phyloP scores from a whole-genome alignment of 2,888 invertebrate species.

The Tetheella fluctuosa region DNA sequence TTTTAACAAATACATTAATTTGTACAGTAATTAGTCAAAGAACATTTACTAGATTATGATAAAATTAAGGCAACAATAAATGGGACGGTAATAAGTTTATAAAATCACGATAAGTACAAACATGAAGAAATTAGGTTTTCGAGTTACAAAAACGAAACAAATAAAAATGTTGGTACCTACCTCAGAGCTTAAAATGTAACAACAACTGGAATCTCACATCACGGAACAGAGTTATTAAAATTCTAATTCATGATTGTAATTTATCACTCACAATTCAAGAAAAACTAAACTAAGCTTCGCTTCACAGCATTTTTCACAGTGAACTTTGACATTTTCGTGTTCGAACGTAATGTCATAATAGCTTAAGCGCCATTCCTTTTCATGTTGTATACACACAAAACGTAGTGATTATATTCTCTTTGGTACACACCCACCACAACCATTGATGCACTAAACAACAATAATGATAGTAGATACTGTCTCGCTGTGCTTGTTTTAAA shows the following conservation, averaged over 20 bases:
- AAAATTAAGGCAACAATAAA: neutral
- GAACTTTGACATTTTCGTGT: constrained; percentile 80
- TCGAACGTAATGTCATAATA: constrained; percentile 56
- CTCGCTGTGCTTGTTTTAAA: neutral
- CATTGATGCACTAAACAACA: constrained; percentile 9
- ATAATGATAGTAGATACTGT: neutral
- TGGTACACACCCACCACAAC: no score
- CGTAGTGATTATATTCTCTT: no score
- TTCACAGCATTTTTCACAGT: constrained; percentile 36
- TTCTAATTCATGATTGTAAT: constrained; percentile 13
- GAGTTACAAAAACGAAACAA: neutral
- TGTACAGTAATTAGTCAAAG: no score
- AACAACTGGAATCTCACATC: constrained; percentile 9
- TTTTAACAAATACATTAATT: no score
- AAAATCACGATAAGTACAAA: no score
- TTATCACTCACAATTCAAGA: neutral
- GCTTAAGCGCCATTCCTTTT: constrained; percentile 60
- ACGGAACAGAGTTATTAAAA: constrained; percentile 10
- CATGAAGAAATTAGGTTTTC: neutral
- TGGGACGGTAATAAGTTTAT: neutral
- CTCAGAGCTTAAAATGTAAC: neutral
- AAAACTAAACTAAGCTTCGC: neutral
- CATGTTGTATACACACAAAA: constrained; percentile 37
- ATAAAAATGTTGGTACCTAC: neutral
- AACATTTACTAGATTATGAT: neutral